Evolutionary conservation across 2,113 vertebrate species (phyloP).

Genomic region (Ibidorhyncha struthersii): DNA sequence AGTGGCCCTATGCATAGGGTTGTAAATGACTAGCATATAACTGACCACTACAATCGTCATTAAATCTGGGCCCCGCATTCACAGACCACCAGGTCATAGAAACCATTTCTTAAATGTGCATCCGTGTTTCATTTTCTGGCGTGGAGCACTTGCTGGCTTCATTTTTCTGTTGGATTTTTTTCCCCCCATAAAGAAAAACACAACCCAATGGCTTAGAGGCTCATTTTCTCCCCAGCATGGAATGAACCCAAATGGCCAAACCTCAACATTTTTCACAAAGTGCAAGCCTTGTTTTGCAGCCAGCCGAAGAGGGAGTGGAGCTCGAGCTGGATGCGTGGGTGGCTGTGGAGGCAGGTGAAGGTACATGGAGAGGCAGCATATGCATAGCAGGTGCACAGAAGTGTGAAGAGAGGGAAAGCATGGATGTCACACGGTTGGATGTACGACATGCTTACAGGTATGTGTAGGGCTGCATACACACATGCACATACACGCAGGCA

Average conservation of each 20-base stretch:
- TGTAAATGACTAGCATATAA: not conserved
- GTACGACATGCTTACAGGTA: not conserved
- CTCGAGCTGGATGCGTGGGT: not conserved
- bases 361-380: not conserved
- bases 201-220: not conserved
- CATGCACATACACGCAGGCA: accelerated
- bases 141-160: not conserved
- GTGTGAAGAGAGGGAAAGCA: not conserved
- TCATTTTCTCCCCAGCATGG: not conserved
- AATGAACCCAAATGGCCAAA: not conserved
- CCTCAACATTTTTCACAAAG: conserved; percentile 21
- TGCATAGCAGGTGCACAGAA: conserved; percentile 6
- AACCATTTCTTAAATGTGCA: not conserved
- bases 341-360: not conserved
- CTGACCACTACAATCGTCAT: accelerated
- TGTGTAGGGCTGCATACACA: not conserved
- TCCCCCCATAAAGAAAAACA: not conserved
- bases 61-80: not conserved
- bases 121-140: not conserved
- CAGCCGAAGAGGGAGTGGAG: not conserved
- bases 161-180: not conserved
- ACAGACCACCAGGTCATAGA: not conserved
- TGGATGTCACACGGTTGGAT: not conserved
- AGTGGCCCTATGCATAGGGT: not conserved
- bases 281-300: conserved; percentile 1